Evolutionary conservation across 2,113 vertebrate species (phyloP), one percentile per base, ranked within the genome.

Genomic region (Callocephalon fimbriatum): DNA sequence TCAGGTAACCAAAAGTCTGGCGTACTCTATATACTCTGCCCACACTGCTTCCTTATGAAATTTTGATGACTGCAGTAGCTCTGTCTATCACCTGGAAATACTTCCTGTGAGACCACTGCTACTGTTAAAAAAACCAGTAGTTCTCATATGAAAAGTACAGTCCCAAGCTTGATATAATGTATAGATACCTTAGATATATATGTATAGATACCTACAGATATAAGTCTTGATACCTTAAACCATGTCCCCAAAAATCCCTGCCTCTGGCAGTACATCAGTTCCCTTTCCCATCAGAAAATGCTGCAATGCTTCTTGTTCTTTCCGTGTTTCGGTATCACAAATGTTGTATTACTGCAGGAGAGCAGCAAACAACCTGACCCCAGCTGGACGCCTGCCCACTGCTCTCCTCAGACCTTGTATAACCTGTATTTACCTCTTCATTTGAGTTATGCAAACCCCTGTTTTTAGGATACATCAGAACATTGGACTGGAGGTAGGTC

Each of bases 51-150:
- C 68, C 61, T 80, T 51, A 73, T 27, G 20, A 74, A 84, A 91
- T 94, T 95, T 85, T 94, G 81, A 86, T 85, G 50, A 88, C 90
- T 91, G 75, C 75, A 86, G 74, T 58, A 90, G 45, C 68, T 93
- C 81, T 67, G 58, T 90, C 68, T 84, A 91, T 85, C 62, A 88
- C 51, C 84, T 76, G 42, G 72, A 86, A 84, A 93, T 44, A 35
- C 50, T 81, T 95, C 78, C 85, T 92, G 72, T 15, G 61, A 73
- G 25, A 76, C 44, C 29, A 38, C 25, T 78, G 29, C 38, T 89
- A n/a, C 73, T 75, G 59, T 37, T 62, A 72, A 67, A 85, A 91
- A 96, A 40, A 42, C 87, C 26, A 71, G 62, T n/a, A 82, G 47
- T n/a, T 79, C 78, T 88, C 51, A 73, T 67, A 56, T 10, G 48